phyloP scores from a whole-genome alignment of 2,113 vertebrate species.

The Thunnus thynnus region DNA sequence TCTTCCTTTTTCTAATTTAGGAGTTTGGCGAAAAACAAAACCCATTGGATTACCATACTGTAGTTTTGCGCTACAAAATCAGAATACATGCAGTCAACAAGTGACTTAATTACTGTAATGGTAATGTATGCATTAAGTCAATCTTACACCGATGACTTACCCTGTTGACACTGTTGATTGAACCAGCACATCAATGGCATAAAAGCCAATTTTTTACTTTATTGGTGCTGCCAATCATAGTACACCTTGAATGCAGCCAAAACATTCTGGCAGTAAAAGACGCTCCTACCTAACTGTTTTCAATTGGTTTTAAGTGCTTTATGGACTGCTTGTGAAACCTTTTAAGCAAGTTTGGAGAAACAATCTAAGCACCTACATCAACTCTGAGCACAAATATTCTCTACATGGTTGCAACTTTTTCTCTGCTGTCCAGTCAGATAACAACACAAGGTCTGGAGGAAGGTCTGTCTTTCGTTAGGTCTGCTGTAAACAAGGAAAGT shows the following conservation, averaged over 20 bases:
- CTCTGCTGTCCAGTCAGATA: constrained; percentile 5
- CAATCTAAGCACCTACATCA: background rate
- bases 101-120: background rate
- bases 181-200: background rate
- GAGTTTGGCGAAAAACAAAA: background rate
- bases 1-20: constrained; percentile 12
- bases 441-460: too few relatives aligned
- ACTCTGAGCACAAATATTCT: background rate
- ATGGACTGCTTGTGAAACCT: background rate
- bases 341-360: background rate
- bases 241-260: background rate
- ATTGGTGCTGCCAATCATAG: background rate
- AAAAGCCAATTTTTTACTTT: background rate
- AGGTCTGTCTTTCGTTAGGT: background rate
- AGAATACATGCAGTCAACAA: background rate
- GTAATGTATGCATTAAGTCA: background rate
- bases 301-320: background rate
- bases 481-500: background rate
- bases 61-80: background rate
- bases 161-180: background rate
- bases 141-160: background rate
- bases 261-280: background rate
- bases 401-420: background rate
- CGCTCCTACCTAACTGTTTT: background rate
- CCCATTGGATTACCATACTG: constrained; percentile 27